These are phyloP conservation scores for Pungitius pungitius DNA, from an alignment of 2,113 vertebrate species.

Conservation along the genomic window DNA sequence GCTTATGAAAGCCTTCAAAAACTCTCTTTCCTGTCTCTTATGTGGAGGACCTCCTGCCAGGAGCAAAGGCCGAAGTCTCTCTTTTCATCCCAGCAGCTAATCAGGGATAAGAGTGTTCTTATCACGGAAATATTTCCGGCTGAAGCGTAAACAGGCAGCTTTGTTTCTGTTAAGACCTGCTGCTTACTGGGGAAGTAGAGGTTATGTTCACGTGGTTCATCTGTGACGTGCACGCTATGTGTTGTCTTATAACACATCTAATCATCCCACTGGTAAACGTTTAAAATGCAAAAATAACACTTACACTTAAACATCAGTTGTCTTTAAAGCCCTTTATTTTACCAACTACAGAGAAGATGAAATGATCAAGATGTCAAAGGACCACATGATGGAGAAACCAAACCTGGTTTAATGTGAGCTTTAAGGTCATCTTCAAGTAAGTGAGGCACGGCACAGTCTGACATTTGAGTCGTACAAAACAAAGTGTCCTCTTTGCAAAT, in stretches of 20 bases:
- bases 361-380: conserved; percentile 21
- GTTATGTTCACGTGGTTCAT: background rate
- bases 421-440: conserved; percentile 12
- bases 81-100: conserved; percentile 35
- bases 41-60: background rate
- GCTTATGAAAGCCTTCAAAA: background rate
- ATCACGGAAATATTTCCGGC: conserved; percentile 37
- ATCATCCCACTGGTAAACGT: background rate
- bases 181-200: background rate
- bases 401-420: conserved; percentile 10
- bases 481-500: background rate
- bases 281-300: background rate
- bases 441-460: conserved; percentile 6
- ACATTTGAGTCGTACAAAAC: background rate
- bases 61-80: conserved; percentile 10
- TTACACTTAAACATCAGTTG: background rate
- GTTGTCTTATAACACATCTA: background rate
- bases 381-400: conserved; percentile 15
- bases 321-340: conserved; percentile 57
- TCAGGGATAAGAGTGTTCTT: conserved; percentile 40
- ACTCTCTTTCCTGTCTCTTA: background rate
- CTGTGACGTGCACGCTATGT: background rate
- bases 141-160: conserved; percentile 16
- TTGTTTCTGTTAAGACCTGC: conserved; percentile 15
- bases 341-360: conserved; percentile 23